Evolutionary conservation across 2,113 vertebrate genomes (phyloP).

Genomic region (Sceloporus tristichus): DNA sequence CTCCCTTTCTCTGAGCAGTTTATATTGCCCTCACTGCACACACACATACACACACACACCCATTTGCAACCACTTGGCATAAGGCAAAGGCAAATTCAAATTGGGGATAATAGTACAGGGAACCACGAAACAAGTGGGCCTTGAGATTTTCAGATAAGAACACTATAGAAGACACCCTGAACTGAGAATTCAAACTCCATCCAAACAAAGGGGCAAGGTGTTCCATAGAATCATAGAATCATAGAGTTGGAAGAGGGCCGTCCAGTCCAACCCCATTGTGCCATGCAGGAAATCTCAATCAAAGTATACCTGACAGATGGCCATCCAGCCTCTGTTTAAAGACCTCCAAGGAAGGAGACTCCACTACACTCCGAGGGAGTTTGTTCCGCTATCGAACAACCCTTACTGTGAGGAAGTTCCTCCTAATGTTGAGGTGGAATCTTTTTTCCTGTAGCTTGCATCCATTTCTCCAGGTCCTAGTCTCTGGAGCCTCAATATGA

Average conservation of each 20-base stretch:
- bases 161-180: not conserved
- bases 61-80: slow-evolving; percentile 22
- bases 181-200: not conserved
- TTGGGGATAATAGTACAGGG: not conserved
- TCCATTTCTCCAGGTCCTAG: not conserved
- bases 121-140: not conserved
- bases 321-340: too few species aligned
- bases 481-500: not conserved
- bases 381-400: too few species aligned
- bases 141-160: not conserved
- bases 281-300: too few species aligned
- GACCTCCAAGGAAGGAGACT: too few species aligned
- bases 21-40: not conserved
- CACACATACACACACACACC: not conserved
- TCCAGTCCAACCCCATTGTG: too few species aligned
- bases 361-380: too few species aligned
- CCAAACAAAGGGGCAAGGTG: not conserved
- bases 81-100: slow-evolving; percentile 1
- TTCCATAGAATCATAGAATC: too few species aligned
- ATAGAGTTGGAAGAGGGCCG: too few species aligned
- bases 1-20: slow-evolving; percentile 23
- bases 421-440: too few species aligned
- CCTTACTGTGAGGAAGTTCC: too few species aligned
- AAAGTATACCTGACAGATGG: too few species aligned
- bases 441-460: not conserved